These are phyloP conservation scores for Synanthedon myopaeformis DNA, from an alignment of 2,888 invertebrate genomes.

Conservation along the genomic window DNA sequence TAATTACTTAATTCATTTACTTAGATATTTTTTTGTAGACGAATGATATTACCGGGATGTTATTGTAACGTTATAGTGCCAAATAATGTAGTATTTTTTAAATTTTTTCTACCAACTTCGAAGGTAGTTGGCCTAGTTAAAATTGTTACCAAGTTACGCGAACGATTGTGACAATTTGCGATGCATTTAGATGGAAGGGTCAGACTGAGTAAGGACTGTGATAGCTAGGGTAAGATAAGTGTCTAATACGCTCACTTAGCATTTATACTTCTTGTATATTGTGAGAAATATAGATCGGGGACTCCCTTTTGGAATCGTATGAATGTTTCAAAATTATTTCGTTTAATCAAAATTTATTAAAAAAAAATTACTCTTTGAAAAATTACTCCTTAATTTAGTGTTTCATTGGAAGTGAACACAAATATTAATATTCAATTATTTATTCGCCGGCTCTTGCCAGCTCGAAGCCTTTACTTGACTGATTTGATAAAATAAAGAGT, in stretches of 20 bases:
- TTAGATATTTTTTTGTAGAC: constrained; percentile 12
- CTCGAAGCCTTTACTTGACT: constrained; percentile 35
- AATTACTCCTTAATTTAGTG: constrained; percentile 27
- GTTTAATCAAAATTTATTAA: constrained; percentile 11
- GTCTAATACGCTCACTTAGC: constrained; percentile 63
- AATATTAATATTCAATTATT: constrained; percentile 20
- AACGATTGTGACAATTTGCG: constrained; percentile 52
- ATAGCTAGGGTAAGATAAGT: constrained; percentile 65
- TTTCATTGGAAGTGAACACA: constrained; percentile 15
- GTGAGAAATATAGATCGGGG: constrained; percentile 29
- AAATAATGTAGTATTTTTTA: constrained; percentile 57
- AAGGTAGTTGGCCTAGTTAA: constrained; percentile 56
- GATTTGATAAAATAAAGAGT: constrained; percentile 54
- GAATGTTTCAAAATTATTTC: constrained; percentile 28
- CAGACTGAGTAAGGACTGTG: constrained; percentile 71
- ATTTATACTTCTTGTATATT: constrained; percentile 44
- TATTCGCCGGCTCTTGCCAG: constrained; percentile 19
- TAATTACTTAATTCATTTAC: constrained; percentile 24
- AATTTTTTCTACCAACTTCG: constrained; percentile 50
- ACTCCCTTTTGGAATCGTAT: constrained; percentile 35
- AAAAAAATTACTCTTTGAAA: constrained; percentile 13
- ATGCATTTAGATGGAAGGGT: constrained; percentile 65
- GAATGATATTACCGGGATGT: constrained; percentile 33
- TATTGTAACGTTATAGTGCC: constrained; percentile 56
- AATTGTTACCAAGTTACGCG: constrained; percentile 64